Base-by-base conservation (phyloP, 2,888 invertebrate genomes). In the Galerucella nymphaeae region DNA sequence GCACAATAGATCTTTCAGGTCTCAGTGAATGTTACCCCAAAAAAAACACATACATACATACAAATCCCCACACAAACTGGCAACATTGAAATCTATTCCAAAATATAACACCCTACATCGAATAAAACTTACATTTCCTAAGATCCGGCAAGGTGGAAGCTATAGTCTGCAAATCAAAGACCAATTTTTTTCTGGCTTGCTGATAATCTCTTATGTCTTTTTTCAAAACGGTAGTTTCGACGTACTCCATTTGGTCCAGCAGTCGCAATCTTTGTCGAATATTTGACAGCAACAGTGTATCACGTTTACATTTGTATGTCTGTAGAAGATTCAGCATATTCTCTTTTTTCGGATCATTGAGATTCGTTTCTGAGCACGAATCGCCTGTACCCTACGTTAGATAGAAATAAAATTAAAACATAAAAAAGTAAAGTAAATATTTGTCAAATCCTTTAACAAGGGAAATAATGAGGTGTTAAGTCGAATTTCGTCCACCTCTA, bases 141-240 rank as follows among this genome's bases (percentile, higher is more conserved):
- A 62, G 42, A 62, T 62, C 61, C 10, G 61, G 61, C 41, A 62
- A 42, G 10, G 61, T 62, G 38, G 61, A 62, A 11, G 61, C 61
- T 18, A 62, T 62, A 4, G 61, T 62, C 13, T 62, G 61, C 18
- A 62, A 62, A 62, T 62, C 61, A 11, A 62, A 62, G 16, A 62
- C 61, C 18, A 62, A 62, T 18, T 62, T 62, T 5, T 62, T 62
- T 42, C 61, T 62, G 0, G 61, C 61, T 42, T 62, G 61, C 41
- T 62, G 61, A 18, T 62, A 62, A 62, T 62, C 61, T 42, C 61
- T 62, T 9, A 62, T 62, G 16, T 62, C 61, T 18, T 62, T 62
- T 18, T 18, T 62, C 18, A 62, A 41, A 18, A 62, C 61, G 18
- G 61, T 41, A 13, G 61, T 62, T 62, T 62, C 61, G 16, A 62